phyloP scores from a whole-genome alignment of 2,888 invertebrate genomes.

The Callinectes sapidus region DNA sequence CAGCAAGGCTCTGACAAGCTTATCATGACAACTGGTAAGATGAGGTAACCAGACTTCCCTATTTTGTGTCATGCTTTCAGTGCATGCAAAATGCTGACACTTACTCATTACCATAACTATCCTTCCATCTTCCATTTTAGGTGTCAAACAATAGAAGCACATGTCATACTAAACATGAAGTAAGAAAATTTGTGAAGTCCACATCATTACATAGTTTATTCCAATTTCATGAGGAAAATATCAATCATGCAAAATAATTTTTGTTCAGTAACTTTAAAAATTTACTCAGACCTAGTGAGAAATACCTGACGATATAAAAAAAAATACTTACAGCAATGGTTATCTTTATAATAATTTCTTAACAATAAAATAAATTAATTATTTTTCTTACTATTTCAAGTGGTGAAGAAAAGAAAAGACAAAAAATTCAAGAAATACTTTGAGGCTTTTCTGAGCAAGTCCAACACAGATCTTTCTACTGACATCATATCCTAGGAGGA shows the following conservation, averaged over 20 bases:
- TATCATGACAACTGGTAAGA: background rate
- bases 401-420: background rate
- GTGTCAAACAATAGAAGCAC: background rate
- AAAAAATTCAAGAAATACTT: conserved; percentile 2
- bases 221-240: background rate
- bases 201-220: background rate
- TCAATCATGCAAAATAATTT: background rate
- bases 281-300: background rate
- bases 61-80: background rate
- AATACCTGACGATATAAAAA: background rate
- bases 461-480: background rate
- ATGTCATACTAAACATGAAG: background rate
- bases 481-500: conserved; percentile 23
- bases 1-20: background rate
- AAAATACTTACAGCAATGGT: background rate
- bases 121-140: background rate
- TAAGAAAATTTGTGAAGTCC: background rate
- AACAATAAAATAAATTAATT: background rate
- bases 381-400: background rate
- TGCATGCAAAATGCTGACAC: background rate
- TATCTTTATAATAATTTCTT: background rate
- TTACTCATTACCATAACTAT: background rate
- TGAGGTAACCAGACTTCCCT: background rate
- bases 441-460: background rate
- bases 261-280: background rate